Evolutionary conservation across 2,888 invertebrate genomes (phyloP).

Genomic region (Psylliodes chrysocephalus): DNA sequence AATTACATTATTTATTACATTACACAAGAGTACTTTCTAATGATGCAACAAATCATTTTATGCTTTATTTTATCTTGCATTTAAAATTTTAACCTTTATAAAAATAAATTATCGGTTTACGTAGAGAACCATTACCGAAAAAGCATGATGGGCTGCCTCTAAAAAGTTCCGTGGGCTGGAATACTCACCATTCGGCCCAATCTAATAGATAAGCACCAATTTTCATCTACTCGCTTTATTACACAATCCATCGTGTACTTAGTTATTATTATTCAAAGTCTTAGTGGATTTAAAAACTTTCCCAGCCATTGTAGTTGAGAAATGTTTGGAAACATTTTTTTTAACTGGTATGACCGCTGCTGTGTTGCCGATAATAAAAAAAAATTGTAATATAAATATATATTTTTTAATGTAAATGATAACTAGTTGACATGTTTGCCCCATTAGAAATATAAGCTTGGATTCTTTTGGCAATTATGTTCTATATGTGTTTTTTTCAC

Average conservation of each 20-base stretch:
- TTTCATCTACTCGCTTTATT: constrained; percentile 28
- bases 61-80: not conserved
- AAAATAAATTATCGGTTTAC: not conserved
- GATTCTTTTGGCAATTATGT: too few species aligned
- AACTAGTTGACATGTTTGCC: not conserved
- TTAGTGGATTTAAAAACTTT: constrained; percentile 25
- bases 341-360: constrained; percentile 16
- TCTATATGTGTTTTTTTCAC: too few species aligned
- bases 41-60: not conserved
- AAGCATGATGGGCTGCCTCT: not conserved
- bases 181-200: constrained; percentile 17
- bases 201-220: constrained; percentile 30
- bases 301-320: constrained; percentile 29
- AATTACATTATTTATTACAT: too few species aligned
- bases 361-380: constrained; percentile 1
- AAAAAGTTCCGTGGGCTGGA: constrained; percentile 9
- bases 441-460: too few species aligned
- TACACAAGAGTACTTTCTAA: too few species aligned
- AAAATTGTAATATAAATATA: not conserved
- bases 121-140: not conserved
- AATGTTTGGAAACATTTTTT: constrained; percentile 26
- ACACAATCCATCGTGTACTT: constrained; percentile 21
- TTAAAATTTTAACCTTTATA: not conserved
- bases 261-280: constrained; percentile 35
- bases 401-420: not conserved